Evolutionary conservation across 2,888 invertebrate genomes (phyloP), one percentile per base, ranked within the genome.

Genomic region (Orthosia gracilis): DNA sequence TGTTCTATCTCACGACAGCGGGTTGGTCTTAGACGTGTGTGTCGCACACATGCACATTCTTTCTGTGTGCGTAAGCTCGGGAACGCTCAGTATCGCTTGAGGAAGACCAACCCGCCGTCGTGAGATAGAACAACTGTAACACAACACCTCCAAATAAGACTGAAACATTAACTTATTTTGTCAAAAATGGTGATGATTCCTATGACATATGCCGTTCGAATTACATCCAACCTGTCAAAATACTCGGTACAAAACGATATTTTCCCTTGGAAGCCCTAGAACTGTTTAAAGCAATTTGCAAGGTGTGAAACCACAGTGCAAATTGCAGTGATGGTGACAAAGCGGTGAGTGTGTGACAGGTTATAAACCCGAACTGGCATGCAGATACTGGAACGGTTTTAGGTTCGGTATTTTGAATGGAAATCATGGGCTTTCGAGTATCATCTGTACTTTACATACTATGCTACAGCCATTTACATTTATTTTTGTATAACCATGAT

Each of bases 201-300:
- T 23, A 1, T 12, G 17, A 1, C 4, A 15, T 1, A 7, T 12
- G 12, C 0, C 21, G 1, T 45, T 15, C 4, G 12, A 63, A 17
- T 1, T n/a, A 11, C 5, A 3, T 2, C 3, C 40, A 18, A 23
- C 4, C 4, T 2, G 18, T 45, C 26, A 21, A 45, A 75, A 50
- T 55, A 45, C 18, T 18, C 4, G 40, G 40, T 9, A 21, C 18
- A 61, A 26, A 15, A 18, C 17, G 7, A 71, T n/a, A 71, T 59
- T 71, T 40, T 23, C 26, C 21, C 57, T 31, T 54, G 49, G 61
- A 78, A 54, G 61, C 17, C 50, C 50, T 23, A n/a, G 61, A 57
- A 50, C 59, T 49, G 55, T 64, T 76, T 65, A 61, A 68, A 81
- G 64, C 64, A 61, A 71, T 81, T 76, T 76, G 81, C 55, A 72